A percentile compares a stretch with the other conserved stretches of the same genome.
These are phyloP conservation scores for Urosaurus nigricauda DNA, from an alignment of 2,797 vertebrate genomes.

Conservation along the genomic window DNA sequence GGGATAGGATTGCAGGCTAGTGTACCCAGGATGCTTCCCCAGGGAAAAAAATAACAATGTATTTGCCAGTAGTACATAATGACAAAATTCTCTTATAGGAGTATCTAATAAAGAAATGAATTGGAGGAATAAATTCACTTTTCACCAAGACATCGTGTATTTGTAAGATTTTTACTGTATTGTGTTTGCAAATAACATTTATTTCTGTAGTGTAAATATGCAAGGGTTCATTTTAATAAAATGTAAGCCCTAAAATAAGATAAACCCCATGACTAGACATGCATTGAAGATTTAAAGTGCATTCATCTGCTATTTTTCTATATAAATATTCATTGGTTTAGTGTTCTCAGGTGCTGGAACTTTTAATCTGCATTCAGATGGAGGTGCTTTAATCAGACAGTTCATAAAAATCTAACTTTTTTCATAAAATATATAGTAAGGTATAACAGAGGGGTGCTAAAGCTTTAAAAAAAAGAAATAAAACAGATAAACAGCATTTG, in stretches of 20 bases:
- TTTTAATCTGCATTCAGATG: constrained; percentile 88
- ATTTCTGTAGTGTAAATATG: constrained; percentile 87
- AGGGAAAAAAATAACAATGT: not conserved
- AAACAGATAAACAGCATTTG: constrained; percentile 67
- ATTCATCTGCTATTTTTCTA: constrained; percentile 84
- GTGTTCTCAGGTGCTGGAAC: constrained; percentile 84
- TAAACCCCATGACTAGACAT: constrained; percentile 86
- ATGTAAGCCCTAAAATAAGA: constrained; percentile 85
- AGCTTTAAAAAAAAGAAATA: constrained; percentile 65
- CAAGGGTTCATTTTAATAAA: constrained; percentile 87
- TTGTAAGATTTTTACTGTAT: constrained; percentile 78
- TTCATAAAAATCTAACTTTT: constrained; percentile 83
- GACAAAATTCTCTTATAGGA: constrained; percentile 63
- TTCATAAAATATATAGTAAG: constrained; percentile 71
- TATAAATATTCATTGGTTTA: constrained; percentile 89
- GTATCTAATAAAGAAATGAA: constrained; percentile 69
- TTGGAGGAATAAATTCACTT: constrained; percentile 71
- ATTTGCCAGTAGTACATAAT: constrained; percentile 35
- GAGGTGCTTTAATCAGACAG: constrained; percentile 86
- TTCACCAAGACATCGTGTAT: constrained; percentile 69
- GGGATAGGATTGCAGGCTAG: not conserved
- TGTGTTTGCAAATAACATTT: constrained; percentile 84
- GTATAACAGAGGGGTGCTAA: constrained; percentile 73
- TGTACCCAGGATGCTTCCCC: not conserved
- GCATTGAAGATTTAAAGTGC: constrained; percentile 86